phyloP scores from a whole-genome alignment of 2,113 vertebrate species.

The Chamaea fasciata region DNA sequence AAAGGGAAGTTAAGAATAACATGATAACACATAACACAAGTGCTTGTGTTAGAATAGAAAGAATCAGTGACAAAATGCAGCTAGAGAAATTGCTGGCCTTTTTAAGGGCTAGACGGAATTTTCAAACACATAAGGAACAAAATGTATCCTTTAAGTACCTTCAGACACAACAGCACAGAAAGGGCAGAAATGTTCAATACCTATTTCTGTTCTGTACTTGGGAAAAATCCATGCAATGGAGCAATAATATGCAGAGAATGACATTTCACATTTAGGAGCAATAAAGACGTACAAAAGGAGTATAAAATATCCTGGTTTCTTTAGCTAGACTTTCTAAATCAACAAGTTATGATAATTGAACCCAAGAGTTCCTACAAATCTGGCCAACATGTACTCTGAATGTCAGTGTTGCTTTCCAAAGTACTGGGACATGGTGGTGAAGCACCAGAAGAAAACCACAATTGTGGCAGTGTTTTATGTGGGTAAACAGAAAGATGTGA shows the following conservation, averaged over 20 bases:
- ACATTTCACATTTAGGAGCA: not conserved
- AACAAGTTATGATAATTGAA: not conserved
- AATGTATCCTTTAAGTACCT: not conserved
- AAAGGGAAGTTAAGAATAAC: not conserved
- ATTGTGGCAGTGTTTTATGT: not conserved
- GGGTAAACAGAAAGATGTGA: not conserved
- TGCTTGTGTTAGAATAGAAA: not conserved
- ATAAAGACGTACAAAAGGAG: not conserved
- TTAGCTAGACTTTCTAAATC: not conserved
- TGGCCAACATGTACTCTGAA: not conserved
- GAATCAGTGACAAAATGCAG: not conserved
- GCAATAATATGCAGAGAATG: not conserved
- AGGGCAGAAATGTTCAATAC: not conserved
- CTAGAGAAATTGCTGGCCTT: not conserved
- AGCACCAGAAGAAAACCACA: not conserved
- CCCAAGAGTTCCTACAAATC: not conserved
- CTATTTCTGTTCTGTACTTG: not conserved
- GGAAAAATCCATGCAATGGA: not conserved
- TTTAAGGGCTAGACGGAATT: not conserved
- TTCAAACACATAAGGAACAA: not conserved
- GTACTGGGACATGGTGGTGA: not conserved
- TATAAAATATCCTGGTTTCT: not conserved
- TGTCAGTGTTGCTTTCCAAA: not conserved
- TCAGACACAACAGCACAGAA: not conserved
- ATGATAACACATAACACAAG: not conserved